phyloP scores from a whole-genome alignment of 2,113 vertebrate genomes.

The Syngnathus floridae region DNA sequence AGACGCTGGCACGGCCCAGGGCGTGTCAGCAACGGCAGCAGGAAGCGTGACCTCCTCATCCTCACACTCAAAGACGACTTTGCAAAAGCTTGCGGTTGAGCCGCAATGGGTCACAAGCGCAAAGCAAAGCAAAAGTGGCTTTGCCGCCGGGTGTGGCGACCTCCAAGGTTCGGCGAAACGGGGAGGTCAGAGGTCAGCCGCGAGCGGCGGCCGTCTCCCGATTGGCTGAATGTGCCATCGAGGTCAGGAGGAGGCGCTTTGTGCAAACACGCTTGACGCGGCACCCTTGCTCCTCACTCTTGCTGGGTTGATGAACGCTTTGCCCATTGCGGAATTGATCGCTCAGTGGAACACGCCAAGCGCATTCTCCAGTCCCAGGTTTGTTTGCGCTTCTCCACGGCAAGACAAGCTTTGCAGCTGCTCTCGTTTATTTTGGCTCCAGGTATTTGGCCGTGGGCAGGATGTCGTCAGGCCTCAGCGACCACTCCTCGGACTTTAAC shows the following conservation, averaged over 20 bases:
- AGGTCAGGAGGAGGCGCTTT: no score
- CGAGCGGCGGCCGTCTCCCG: background rate
- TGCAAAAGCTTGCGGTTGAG: background rate
- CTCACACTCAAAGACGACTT: slow-evolving; percentile 10
- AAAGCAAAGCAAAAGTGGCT: background rate
- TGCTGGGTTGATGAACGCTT: no score
- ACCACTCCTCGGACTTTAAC: background rate
- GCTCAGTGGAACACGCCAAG: no score
- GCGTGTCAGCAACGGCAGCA: slow-evolving; percentile 7
- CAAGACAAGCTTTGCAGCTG: no score
- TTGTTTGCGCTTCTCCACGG: no score
- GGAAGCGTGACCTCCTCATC: background rate
- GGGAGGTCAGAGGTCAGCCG: background rate
- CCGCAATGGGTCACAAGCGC: background rate
- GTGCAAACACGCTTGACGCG: no score
- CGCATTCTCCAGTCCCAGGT: no score
- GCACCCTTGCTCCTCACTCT: no score
- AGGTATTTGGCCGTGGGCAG: background rate
- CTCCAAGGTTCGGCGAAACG: background rate
- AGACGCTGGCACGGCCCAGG: background rate
- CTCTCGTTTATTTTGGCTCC: no score
- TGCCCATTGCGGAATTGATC: no score
- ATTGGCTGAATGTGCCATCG: background rate
- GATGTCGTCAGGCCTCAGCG: background rate
- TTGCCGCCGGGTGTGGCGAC: background rate